Conservation (phyloP, 2,888 invertebrate genomes). For the Boloria euphrosyne region DNA sequence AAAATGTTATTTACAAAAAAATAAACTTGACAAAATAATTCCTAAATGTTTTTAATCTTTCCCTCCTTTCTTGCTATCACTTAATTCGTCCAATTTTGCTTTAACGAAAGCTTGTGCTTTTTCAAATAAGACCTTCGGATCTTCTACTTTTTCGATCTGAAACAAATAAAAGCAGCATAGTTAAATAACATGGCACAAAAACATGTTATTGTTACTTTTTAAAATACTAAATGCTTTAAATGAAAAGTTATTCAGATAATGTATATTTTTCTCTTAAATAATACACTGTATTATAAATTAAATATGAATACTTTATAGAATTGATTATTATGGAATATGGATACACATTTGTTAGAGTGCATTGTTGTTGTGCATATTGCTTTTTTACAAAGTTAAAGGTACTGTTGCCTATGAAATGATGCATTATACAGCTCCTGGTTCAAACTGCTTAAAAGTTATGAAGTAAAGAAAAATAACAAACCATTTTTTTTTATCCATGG, state of each 20-base stretch:
- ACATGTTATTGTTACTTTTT: too few relatives aligned
- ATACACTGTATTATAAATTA: too few relatives aligned
- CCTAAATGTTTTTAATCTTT: constrained; percentile 40
- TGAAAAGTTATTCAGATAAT: too few relatives aligned
- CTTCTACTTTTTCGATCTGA: constrained; percentile 93
- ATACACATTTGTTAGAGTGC: too few relatives aligned
- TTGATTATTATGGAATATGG: too few relatives aligned
- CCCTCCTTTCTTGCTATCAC: constrained; percentile 66
- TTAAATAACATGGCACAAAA: too few relatives aligned
- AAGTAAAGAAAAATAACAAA: constrained; percentile 46
- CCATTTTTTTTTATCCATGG: constrained; percentile 62
- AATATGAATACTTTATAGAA: too few relatives aligned
- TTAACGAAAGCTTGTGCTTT: constrained; percentile 87
- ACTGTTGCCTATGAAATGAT: neutral
- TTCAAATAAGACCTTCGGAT: constrained; percentile 87
- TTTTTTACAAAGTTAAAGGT: too few relatives aligned
- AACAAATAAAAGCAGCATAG: constrained; percentile 46
- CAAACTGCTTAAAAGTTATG: constrained; percentile 45
- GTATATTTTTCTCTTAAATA: too few relatives aligned
- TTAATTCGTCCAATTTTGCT: constrained; percentile 77
- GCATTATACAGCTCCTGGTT: constrained; percentile 58
- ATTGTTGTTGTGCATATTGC: too few relatives aligned
- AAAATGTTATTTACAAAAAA: constrained; percentile 66
- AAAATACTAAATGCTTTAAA: too few relatives aligned
- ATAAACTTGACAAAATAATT: constrained; percentile 44